phyloP scores from a whole-genome alignment of 2,113 vertebrate species.

The Chloebia gouldiae region DNA sequence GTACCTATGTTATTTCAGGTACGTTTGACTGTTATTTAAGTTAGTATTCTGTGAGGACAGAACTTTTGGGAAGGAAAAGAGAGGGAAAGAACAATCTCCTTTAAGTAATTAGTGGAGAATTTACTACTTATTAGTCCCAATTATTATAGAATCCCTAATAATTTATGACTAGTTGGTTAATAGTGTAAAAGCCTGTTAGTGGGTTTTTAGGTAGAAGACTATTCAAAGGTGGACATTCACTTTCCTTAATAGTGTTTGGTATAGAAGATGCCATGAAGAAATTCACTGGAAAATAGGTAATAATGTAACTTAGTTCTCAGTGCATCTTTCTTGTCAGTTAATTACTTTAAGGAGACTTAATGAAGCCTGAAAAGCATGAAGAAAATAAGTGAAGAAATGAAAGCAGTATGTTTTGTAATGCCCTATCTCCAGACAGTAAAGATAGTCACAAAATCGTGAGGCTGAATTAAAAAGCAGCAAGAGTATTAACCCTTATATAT shows the following conservation, averaged over 20 bases:
- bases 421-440: not conserved
- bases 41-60: not conserved
- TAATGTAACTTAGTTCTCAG: not conserved
- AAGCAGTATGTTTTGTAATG: not conserved
- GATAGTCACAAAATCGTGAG: not conserved
- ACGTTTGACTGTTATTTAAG: not conserved
- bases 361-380: not conserved
- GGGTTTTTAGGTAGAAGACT: not conserved
- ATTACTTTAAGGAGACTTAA: not conserved
- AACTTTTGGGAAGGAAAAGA: not conserved
- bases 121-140: not conserved
- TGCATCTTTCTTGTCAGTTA: not conserved
- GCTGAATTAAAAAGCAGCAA: not conserved
- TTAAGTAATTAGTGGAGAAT: not conserved
- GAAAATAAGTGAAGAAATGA: not conserved
- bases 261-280: not conserved
- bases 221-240: not conserved
- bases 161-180: not conserved
- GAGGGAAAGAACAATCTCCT: not conserved
- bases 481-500: not conserved
- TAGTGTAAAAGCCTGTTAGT: not conserved
- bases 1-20: not conserved
- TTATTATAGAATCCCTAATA: not conserved
- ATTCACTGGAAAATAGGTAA: not conserved
- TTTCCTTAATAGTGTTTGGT: not conserved